Evolutionary conservation across 2,888 invertebrate species (phyloP), one percentile per base, ranked within the genome.

Genomic region (Plusia festucae): DNA sequence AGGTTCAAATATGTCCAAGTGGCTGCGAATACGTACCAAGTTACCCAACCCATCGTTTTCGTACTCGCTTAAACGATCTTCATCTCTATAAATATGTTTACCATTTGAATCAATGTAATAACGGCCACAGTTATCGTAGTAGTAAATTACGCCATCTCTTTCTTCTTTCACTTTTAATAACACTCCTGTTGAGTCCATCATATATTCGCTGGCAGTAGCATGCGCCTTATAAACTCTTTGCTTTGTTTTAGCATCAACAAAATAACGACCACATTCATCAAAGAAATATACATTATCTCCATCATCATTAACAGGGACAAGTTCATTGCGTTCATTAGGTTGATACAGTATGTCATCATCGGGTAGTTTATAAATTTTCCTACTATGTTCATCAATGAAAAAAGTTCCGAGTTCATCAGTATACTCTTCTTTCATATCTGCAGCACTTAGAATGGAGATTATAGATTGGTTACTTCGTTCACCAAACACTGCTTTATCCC

Each of bases 31-130:
- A 57, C 94, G 91, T 1, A 95, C 93, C n/a, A 95, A 82, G 76
- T 95, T 95, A 52, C 95, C 95, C 65, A 95, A 86, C 0, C 91
- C 95, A 84, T 95, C 95, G 70, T 90, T 91, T 86, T 95, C 94
- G 73, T 93, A 95, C 79, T 95, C 95, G 85, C 93, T 95, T 1
- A 78, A 55, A 51, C 89, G 65, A 80, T 93, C 94, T 60, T 74
- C 75, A 20, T 95, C 95, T 20, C 90, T 85, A 79, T 95, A 95
- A 73, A 95, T 89, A 78, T 89, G 90, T 82, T 91, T 93, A n/a
- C 93, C 94, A 58, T 89, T 83, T 1, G 79, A 78, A 72, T 94
- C 86, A 27, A 93, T 85, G 70, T 91, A 94, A 78, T 94, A 95
- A 18, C 94, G 90, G 15, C 95, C 95, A 76, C 82, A 95, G 71